phyloP scores from a whole-genome alignment of 1,140 invertebrate genomes.

The Cepaea nemoralis region DNA sequence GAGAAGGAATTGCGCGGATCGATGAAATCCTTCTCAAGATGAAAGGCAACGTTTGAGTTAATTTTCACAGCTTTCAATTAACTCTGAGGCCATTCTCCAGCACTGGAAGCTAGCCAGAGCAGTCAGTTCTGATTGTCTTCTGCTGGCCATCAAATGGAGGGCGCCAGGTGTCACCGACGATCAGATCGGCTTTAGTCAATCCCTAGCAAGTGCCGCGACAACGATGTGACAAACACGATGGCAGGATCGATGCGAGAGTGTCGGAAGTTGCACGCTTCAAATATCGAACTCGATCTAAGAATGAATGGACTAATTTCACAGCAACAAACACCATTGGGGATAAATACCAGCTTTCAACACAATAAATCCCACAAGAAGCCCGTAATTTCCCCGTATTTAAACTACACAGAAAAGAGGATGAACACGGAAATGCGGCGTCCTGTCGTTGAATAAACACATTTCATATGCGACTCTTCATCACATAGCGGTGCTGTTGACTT shows the following conservation, averaged over 20 bases:
- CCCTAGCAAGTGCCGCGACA: constrained; percentile 18
- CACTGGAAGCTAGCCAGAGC: not conserved
- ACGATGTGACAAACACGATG: constrained; percentile 17
- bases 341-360: constrained; percentile 26
- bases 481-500: not conserved
- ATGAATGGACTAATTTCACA: constrained; percentile 12
- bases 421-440: not conserved
- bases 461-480: not conserved
- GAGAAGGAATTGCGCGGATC: not conserved
- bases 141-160: constrained; percentile 26
- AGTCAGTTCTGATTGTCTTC: constrained; percentile 22
- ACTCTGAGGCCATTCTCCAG: constrained; percentile 18
- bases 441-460: not conserved
- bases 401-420: constrained; percentile 9
- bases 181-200: constrained; percentile 30
- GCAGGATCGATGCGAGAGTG: not conserved
- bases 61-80: constrained; percentile 31
- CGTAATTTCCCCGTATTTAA: constrained; percentile 12
- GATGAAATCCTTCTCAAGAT: constrained; percentile 12
- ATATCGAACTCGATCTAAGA: constrained; percentile 16
- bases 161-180: constrained; percentile 24
- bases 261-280: constrained; percentile 22
- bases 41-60: constrained; percentile 21
- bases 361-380: constrained; percentile 14
- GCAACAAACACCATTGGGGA: constrained; percentile 1